Percentiles rank a stretch among this genome's conserved stretches.
phyloP scores from a whole-genome alignment of 2,888 invertebrate genomes.

The Sesamia inferens region DNA sequence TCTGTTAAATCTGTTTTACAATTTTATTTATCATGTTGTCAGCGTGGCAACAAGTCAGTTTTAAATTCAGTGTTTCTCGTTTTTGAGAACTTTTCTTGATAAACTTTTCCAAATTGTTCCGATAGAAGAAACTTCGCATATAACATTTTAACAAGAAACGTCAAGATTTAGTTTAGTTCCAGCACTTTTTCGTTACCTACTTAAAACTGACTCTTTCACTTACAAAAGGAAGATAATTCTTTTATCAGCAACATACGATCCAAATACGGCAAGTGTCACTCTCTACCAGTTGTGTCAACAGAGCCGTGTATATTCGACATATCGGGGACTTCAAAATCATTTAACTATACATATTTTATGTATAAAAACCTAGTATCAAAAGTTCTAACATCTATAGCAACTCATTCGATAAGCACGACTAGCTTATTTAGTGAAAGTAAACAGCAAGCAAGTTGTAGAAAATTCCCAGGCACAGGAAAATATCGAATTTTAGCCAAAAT shows the following conservation, averaged over 20 bases:
- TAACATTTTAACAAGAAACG: background rate
- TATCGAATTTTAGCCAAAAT: no score
- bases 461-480: no score
- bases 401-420: background rate
- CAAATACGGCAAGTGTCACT: constrained; percentile 1
- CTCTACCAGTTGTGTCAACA: constrained; percentile 9
- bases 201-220: background rate
- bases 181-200: background rate
- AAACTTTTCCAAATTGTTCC: background rate
- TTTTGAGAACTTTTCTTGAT: background rate
- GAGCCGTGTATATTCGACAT: background rate
- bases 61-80: background rate
- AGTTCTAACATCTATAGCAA: background rate
- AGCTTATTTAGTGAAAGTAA: background rate
- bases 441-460: background rate
- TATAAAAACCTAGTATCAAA: background rate
- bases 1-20: background rate
- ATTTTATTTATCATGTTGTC: background rate
- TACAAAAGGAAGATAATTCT: background rate
- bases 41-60: background rate
- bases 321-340: background rate
- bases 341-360: background rate
- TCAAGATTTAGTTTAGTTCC: background rate
- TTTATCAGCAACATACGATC: background rate
- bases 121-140: background rate